Evolutionary conservation across 2,113 vertebrate species (phyloP), one percentile per base, ranked within the genome.

Genomic region (Rhinichthys klamathensis): DNA sequence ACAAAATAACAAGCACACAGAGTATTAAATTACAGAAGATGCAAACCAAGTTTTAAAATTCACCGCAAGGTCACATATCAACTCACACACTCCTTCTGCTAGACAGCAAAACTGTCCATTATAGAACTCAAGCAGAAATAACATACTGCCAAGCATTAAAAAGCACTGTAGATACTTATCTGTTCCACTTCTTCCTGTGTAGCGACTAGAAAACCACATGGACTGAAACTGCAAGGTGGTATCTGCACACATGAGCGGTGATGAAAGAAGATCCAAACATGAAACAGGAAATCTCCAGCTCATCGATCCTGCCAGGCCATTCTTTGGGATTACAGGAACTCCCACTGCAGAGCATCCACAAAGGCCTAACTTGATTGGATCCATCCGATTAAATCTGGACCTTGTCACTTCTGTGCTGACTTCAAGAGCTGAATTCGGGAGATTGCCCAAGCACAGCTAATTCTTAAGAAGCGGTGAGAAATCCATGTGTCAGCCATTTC

Each of bases 401-500:
- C 44, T 49, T 79, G 76, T 86, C 83, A 79, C 77, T 69, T 78
- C 32, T 41, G 74, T 11, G 75, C 27, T 73, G 5, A 32, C 63
- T 80, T 58, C 70, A 49, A 61, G 21, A 60, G 41, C 49, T 74
- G 44, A 73, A 79, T 87, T 85, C 60, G 11, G 44, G 49, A 85
- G 83, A 80, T 30, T 82, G 51, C 70, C 63, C 44, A 46, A 27
- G 72, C 54, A 74, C 35, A 75, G 79, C 16, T 75, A 83, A 80
- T 81, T 79, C 65, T 63, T 69, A 15, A 72, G 41, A 85, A 75
- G 25, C 21, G 30, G 21, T 32, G 58, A 72, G 79, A 79, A 84
- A 85, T 75, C 51, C 81, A 84, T 67, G 16, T 88, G 89, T 91
- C 91, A 91, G 91, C 84, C 30, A 30, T 91, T 92, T 89, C 86